Evolutionary conservation across 2,888 invertebrate genomes (phyloP).

Genomic region (Drosophila borealis): DNA sequence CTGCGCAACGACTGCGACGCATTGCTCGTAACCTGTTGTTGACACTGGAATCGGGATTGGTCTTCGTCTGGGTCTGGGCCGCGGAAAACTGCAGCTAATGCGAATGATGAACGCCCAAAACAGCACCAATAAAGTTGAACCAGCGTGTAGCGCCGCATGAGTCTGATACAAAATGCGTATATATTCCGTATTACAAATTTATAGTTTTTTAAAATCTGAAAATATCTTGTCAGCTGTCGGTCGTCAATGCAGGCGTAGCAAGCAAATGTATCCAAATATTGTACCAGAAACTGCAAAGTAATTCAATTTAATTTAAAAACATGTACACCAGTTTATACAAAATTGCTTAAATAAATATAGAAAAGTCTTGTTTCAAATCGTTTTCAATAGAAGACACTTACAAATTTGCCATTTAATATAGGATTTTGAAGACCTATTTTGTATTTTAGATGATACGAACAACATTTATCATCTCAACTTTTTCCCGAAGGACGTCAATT

Average conservation of each 20-base stretch:
- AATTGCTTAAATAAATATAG: no score
- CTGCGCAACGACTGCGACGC: slow-evolving; percentile 17
- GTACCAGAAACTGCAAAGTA: neutral
- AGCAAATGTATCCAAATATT: neutral
- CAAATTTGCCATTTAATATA: no score
- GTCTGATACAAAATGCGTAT: slow-evolving; percentile 16
- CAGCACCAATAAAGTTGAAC: slow-evolving; percentile 2
- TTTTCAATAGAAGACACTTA: no score
- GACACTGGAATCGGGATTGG: slow-evolving; percentile 49
- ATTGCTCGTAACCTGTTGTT: slow-evolving; percentile 33
- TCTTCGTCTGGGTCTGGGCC: slow-evolving; percentile 35
- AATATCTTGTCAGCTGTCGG: slow-evolving; percentile 13
- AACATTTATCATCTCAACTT: no score
- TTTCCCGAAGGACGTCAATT: no score
- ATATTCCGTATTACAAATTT: slow-evolving; percentile 9
- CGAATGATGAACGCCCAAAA: slow-evolving; percentile 29
- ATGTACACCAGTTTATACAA: no score
- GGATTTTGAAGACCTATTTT: no score
- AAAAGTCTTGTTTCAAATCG: no score
- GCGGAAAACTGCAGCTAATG: slow-evolving; percentile 24
- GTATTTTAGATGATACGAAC: no score
- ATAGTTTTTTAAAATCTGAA: slow-evolving; percentile 19
- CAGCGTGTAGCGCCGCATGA: neutral
- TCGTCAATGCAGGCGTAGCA: neutral
- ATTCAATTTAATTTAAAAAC: no score